Base-by-base conservation (phyloP, 2,797 vertebrate species). In the Adelosebastes latens region DNA sequence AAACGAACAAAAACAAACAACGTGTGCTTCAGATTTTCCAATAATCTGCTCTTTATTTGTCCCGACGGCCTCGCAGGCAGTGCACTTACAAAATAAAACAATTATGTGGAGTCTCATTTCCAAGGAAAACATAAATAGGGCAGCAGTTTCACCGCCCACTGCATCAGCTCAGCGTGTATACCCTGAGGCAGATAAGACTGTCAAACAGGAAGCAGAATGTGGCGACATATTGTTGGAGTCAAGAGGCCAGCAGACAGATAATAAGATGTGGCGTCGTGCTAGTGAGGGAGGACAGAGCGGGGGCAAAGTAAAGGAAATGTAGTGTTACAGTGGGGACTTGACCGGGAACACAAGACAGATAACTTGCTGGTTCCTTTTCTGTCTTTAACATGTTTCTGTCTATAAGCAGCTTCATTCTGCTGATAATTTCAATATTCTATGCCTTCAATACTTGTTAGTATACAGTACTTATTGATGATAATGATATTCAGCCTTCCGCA, bases 151-250 rank as follows among this genome's bases (percentile, higher is more conserved):
- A 27, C 66, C 62, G 20, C 86, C 88, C 84, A 85, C 88, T 46
- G 6, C 80, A 66, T 76, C 79, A 49, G 81, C 80, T 80, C 58
- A 74, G 76, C 87, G 79, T 2, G 76, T 90, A 84, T 61, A 9
- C 73, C 89, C 86, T 1, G 72, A 66, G 85, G 92, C 86, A 70
- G 83, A 89, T 78, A 65, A 88, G 76, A 46, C 84, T 72, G 87
- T 92, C 88, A 81, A 16, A 81, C 72, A 58, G 78, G 58, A 78
- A 82, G 83, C 77, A 56, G 55, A 77, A 68, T 67, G 69, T 34
- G 83, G 83, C 31, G 72, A 81, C 87, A 83, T 79, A 82, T 79
- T 87, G 90, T 82, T 60, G 58, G 79, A 89, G 90, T 87, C 84
- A 75, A 84, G 77, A 89, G 89, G 89, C 78, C 86, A 65, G 59